These are phyloP conservation scores for Drosophila infuscata DNA, from an alignment of 2,888 invertebrate genomes.

Conservation along the genomic window DNA sequence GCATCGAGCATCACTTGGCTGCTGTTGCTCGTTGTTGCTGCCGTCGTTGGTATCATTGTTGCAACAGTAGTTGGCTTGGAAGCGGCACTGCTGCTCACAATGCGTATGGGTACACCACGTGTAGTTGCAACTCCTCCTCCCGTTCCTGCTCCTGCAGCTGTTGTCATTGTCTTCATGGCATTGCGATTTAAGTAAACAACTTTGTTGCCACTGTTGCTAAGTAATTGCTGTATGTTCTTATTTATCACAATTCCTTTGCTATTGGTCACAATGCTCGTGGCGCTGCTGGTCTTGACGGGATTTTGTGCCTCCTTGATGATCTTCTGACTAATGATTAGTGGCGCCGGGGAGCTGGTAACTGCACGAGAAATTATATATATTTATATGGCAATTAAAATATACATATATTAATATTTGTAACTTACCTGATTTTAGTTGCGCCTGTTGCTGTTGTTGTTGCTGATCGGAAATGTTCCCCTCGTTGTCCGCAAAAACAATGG, in stretches of 20 bases:
- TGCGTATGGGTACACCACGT: constrained; percentile 61
- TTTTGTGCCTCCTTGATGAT: constrained; percentile 77
- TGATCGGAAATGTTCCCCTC: constrained; percentile 82
- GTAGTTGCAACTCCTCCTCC: constrained; percentile 43
- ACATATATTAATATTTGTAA: too few relatives aligned
- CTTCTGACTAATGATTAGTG: constrained; percentile 81
- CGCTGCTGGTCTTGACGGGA: constrained; percentile 22
- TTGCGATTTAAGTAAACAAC: constrained; percentile 84
- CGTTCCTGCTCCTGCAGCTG: constrained; percentile 48
- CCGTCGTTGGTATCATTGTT: constrained; percentile 11
- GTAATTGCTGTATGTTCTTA: constrained; percentile 66
- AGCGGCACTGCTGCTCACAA: constrained; percentile 36
- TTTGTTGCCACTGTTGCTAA: constrained; percentile 75
- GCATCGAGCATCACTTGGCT: constrained; percentile 52
- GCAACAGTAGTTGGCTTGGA: constrained; percentile 35
- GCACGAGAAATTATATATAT: not conserved
- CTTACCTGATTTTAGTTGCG: constrained; percentile 33
- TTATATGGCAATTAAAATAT: not conserved
- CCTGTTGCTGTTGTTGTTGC: constrained; percentile 55
- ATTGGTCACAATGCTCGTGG: constrained; percentile 26
- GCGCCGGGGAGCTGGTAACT: constrained; percentile 45
- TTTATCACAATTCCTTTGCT: constrained; percentile 78
- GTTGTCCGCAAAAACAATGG: constrained; percentile 89
- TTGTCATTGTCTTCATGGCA: constrained; percentile 82
- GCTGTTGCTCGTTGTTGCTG: constrained; percentile 21